These are phyloP conservation scores for Cololabis saira DNA, from an alignment of 2,113 vertebrate species.

Conservation along the genomic window DNA sequence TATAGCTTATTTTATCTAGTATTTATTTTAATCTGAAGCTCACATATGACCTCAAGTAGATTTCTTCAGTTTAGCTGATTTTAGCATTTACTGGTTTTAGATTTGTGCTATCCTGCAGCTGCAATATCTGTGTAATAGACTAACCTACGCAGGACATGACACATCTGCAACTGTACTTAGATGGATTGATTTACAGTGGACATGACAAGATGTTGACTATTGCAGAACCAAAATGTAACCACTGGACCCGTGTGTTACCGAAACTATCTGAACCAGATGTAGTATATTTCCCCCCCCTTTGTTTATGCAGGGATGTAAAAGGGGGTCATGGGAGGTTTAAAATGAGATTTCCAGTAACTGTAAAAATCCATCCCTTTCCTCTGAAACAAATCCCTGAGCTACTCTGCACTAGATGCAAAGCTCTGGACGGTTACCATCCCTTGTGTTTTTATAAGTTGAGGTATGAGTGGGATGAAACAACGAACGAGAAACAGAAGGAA, in stretches of 20 bases:
- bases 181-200: neutral
- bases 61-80: neutral
- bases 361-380: constrained; percentile 38
- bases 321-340: constrained; percentile 63
- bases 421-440: neutral
- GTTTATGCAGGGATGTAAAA: constrained; percentile 31
- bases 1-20: too few species aligned
- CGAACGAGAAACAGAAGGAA: neutral
- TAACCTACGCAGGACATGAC: too few species aligned
- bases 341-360: constrained; percentile 57
- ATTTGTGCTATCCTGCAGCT: neutral
- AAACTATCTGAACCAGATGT: constrained; percentile 55
- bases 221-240: constrained; percentile 14
- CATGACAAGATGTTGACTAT: neutral
- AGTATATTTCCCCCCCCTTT: constrained; percentile 1
- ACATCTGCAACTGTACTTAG: neutral
- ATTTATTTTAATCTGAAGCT: too few species aligned
- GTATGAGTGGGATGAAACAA: constrained; percentile 14
- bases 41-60: neutral
- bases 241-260: constrained; percentile 14
- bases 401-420: constrained; percentile 33
- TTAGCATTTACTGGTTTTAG: neutral
- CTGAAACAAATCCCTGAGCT: constrained; percentile 46
- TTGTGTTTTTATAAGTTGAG: constrained; percentile 15
- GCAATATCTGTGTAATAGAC: neutral